phyloP scores from a whole-genome alignment of 2,797 vertebrate genomes.

The Diceros bicornis region DNA sequence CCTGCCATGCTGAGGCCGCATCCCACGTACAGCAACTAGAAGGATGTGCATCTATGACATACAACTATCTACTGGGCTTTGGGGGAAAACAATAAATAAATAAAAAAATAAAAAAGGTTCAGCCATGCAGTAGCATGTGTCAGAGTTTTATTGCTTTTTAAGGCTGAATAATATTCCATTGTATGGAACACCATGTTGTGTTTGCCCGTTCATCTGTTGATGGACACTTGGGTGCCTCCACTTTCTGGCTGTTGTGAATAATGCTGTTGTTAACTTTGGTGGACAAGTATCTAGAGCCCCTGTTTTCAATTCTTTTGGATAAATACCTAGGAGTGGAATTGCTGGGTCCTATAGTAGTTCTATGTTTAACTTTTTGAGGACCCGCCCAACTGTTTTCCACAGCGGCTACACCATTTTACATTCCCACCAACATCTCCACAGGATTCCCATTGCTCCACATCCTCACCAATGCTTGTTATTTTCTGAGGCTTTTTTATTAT shows the following conservation, averaged over 20 bases:
- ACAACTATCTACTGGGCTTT: too few species aligned
- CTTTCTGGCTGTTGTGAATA: rapidly evolving
- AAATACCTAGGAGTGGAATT: rapidly evolving
- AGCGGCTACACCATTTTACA: rapidly evolving
- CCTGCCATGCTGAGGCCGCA: too few species aligned
- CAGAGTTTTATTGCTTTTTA: too few species aligned
- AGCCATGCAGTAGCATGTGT: rapidly evolving
- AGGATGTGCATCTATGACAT: too few species aligned
- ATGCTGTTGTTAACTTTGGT: rapidly evolving
- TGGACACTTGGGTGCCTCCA: rapidly evolving
- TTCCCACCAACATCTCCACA: rapidly evolving
- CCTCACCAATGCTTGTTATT: neutral
- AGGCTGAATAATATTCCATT: rapidly evolving
- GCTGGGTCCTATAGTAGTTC: rapidly evolving
- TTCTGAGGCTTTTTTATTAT: neutral
- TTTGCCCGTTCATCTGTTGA: rapidly evolving
- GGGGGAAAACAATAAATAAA: too few species aligned
- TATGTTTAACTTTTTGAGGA: neutral
- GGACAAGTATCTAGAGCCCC: rapidly evolving
- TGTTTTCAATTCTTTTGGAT: rapidly evolving
- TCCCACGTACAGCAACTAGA: too few species aligned
- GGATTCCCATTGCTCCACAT: neutral
- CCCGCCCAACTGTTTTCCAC: rapidly evolving
- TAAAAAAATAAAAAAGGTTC: too few species aligned
- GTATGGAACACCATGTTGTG: rapidly evolving